Base-by-base conservation (phyloP, 2,113 vertebrate genomes). In the Vidua macroura region DNA sequence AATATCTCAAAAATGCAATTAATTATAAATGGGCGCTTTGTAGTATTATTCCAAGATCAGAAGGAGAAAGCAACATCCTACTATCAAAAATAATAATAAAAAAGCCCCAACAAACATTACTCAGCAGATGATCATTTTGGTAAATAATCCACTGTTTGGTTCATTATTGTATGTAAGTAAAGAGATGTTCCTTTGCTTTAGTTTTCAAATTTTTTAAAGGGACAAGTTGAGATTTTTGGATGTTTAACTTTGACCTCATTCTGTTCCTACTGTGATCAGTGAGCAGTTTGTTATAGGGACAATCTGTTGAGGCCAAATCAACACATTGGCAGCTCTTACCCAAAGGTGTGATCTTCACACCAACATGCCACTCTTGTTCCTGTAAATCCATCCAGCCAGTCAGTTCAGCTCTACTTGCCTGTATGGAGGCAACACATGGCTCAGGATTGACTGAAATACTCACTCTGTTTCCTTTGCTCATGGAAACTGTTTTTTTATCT, bases 11-110 rank as follows among this genome's bases (percentile, higher is more conserved):
- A 88, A 83, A 46, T 30, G 24, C 19, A 39, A 68, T 83, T 94
- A 92, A 92, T 96, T 93, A 86, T 88, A 88, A 93, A 96, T 64
- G 22, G 37, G 44, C 55, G 10, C 52, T 92, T 86, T 85, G 48
- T 25, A n/a, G 46, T 48, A 11, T 25, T 30, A 51, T 66, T 85
- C 19, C 27, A 79, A 83, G 49, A 88, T 44, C 39, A 63, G 62
- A 66, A 84, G 74, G 33, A 85, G 59, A 79, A 93, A 94, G 27
- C 9, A 86, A 68, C 1, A 4, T 51, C 24, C 17, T 62, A 25
- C 27, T 72, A 53, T 28, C 35, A 85, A 96, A 88, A 80, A 63
- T 12, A 33, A 20, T 17, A 19, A 46, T 19, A 41, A 10, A 49
- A n/a, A 15, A 10, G 1, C 27, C 46, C 21, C 5, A 55, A 21